Conservation (phyloP, 1,140 invertebrate species). For the Cecropterus lyciades region DNA sequence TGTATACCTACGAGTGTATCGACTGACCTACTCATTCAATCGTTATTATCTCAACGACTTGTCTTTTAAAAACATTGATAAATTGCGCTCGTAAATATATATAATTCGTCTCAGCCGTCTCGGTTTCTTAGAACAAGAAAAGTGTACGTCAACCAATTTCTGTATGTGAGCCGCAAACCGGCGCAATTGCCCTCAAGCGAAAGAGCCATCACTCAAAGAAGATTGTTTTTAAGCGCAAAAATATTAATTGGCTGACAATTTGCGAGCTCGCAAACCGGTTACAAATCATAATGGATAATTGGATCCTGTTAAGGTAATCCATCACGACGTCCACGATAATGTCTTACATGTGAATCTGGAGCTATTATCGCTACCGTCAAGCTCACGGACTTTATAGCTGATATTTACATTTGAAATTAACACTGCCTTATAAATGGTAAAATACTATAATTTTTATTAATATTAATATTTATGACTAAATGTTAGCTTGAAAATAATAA, state of each 20-base stretch:
- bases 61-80: constrained; percentile 10
- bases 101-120: constrained; percentile 22
- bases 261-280: constrained; percentile 36
- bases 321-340: constrained; percentile 28
- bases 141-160: constrained; percentile 32
- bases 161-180: constrained; percentile 18
- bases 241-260: constrained; percentile 54
- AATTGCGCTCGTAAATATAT: constrained; percentile 54
- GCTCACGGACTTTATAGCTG: constrained; percentile 16
- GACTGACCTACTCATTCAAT: too few relatives aligned
- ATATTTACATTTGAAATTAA: constrained; percentile 34
- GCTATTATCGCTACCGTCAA: constrained; percentile 20
- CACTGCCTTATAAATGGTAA: constrained; percentile 6
- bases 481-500: too few relatives aligned
- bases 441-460: background rate
- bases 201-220: constrained; percentile 44
- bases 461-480: too few relatives aligned
- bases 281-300: constrained; percentile 47
- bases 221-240: constrained; percentile 48
- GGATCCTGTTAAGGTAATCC: constrained; percentile 34
- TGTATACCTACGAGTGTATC: too few relatives aligned
- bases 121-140: constrained; percentile 25
- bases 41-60: constrained; percentile 6
- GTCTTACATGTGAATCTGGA: constrained; percentile 18
- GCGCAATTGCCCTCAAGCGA: constrained; percentile 26